A percentile compares a stretch with the other conserved stretches of the same genome.
Conservation (phyloP, 2,113 vertebrate genomes). For the Pogona vitticeps region DNA sequence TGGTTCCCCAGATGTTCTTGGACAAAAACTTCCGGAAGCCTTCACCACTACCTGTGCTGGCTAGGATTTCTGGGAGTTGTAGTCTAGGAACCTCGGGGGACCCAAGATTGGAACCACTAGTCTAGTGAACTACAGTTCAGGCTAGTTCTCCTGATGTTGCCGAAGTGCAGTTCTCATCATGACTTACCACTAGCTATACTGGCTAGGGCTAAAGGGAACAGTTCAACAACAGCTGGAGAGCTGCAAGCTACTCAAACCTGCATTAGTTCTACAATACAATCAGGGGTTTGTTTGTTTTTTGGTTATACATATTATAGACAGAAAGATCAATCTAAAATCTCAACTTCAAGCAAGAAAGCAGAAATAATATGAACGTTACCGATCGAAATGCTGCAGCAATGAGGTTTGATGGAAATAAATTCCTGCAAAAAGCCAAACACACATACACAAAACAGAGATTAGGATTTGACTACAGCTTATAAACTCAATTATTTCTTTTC, state of each 20-base stretch:
- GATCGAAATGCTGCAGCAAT: constrained; percentile 91
- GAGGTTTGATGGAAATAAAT: constrained; percentile 94
- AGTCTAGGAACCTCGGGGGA: too few species aligned
- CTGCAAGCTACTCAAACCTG: background rate
- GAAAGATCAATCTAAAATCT: background rate
- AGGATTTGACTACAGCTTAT: constrained; percentile 4
- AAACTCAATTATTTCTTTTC: background rate
- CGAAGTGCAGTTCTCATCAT: too few species aligned
- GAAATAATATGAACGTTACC: constrained; percentile 68
- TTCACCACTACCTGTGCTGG: too few species aligned
- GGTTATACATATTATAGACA: background rate
- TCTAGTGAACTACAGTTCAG: too few species aligned
- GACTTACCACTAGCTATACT: too few species aligned
- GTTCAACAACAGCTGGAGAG: background rate
- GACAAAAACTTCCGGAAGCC: too few species aligned
- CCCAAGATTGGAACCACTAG: too few species aligned
- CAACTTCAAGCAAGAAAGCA: background rate
- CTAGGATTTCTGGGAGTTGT: too few species aligned
- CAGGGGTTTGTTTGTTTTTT: background rate
- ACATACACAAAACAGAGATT: constrained; percentile 30
- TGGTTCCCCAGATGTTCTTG: too few species aligned
- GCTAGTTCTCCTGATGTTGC: too few species aligned
- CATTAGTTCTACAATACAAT: background rate
- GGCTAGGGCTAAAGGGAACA: background rate
- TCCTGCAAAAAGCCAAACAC: constrained; percentile 78